Percentiles rank a stretch among this genome's conserved stretches.
These are phyloP conservation scores for Lutjanus campechanus DNA, from an alignment of 2,797 vertebrate species.

Conservation along the genomic window DNA sequence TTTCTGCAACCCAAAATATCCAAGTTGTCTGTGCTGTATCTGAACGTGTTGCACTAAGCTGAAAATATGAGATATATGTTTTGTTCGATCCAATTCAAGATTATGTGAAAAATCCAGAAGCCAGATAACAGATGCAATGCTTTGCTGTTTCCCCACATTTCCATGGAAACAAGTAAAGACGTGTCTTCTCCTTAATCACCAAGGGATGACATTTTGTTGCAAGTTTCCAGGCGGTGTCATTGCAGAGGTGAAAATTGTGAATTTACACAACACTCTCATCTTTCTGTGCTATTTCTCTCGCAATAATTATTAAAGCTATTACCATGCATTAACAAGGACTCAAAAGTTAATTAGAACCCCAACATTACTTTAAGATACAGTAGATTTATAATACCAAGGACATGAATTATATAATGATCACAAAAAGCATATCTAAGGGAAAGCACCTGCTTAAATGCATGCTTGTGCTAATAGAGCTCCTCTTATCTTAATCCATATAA, in stretches of 20 bases:
- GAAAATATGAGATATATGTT: conserved; percentile 3
- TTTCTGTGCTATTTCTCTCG: conserved; percentile 15
- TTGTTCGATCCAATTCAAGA: conserved; percentile 32
- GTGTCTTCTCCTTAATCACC: conserved; percentile 19
- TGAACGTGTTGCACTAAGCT: background rate
- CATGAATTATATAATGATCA: conserved; percentile 26
- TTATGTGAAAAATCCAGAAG: conserved; percentile 19
- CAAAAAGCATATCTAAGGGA: conserved; percentile 1
- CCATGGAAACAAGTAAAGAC: conserved; percentile 53
- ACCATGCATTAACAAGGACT: conserved; percentile 16
- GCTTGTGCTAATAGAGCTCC: background rate
- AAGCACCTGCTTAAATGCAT: conserved; percentile 5
- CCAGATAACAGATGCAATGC: background rate
- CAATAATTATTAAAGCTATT: conserved; percentile 31
- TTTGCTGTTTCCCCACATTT: conserved; percentile 41
- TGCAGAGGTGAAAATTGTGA: conserved; percentile 31
- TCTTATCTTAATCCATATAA: conserved; percentile 7
- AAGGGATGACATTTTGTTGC: conserved; percentile 17
- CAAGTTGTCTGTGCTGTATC: background rate
- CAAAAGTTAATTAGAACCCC: conserved; percentile 11
- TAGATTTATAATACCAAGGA: background rate
- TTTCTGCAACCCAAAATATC: background rate
- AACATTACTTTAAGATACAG: conserved; percentile 7
- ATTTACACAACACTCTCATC: conserved; percentile 23
- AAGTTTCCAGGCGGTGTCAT: conserved; percentile 16